These are phyloP conservation scores for Trichopoda pennipes DNA, from an alignment of 2,888 invertebrate species.

Conservation along the genomic window DNA sequence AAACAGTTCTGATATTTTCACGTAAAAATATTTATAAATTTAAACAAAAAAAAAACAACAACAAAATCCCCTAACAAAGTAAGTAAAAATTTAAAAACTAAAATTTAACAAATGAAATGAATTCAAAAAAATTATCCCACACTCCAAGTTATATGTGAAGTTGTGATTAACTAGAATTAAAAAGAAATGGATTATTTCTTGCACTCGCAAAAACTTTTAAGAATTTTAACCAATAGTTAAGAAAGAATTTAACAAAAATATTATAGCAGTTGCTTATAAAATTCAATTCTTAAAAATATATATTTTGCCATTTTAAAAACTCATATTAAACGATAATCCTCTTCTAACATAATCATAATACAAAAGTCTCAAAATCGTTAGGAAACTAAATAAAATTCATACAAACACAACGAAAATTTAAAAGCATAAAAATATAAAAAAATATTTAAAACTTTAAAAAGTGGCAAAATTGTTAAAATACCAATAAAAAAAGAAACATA, in stretches of 20 bases:
- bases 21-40: constrained; percentile 60
- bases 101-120: constrained; percentile 27
- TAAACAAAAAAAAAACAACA: constrained; percentile 29
- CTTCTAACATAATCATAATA: background rate
- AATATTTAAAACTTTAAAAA: no score
- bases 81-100: constrained; percentile 38
- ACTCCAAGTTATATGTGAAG: background rate
- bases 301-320: background rate
- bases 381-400: no score
- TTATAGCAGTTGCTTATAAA: constrained; percentile 16
- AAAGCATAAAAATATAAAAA: no score
- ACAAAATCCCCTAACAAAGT: constrained; percentile 53
- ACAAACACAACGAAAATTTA: no score
- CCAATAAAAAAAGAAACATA: no score
- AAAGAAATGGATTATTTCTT: background rate
- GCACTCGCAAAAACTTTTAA: background rate
- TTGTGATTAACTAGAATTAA: background rate
- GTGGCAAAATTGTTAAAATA: no score
- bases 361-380: no score
- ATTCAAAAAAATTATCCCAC: background rate
- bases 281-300: background rate
- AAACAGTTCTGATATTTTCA: constrained; percentile 70
- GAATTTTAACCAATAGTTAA: background rate
- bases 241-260: background rate
- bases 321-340: background rate